Conservation (phyloP, 2,113 vertebrate species). For the Tichodroma muraria region DNA sequence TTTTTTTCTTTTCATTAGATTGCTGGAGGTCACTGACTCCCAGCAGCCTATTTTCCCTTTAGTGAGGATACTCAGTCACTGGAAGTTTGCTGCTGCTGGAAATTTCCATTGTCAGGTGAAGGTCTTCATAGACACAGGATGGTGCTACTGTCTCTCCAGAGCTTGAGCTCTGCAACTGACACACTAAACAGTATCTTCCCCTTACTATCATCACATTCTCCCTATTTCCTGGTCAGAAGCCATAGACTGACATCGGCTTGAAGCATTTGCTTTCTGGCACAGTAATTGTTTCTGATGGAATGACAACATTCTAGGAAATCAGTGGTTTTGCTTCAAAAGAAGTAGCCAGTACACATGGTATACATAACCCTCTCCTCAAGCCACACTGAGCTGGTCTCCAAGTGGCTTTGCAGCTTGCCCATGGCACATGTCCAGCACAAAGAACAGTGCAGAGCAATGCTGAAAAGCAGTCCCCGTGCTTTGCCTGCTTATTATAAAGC, state of each 20-base stretch:
- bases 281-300: background rate
- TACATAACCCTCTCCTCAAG: background rate
- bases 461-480: background rate
- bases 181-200: background rate
- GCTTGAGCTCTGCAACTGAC: background rate
- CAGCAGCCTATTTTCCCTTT: background rate
- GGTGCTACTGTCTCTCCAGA: background rate
- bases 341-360: background rate
- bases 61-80: background rate
- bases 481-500: background rate
- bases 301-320: background rate
- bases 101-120: background rate
- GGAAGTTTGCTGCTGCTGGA: background rate
- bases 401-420: background rate
- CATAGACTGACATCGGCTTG: background rate
- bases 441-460: background rate
- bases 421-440: background rate
- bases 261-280: background rate
- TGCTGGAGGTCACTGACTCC: background rate
- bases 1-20: background rate
- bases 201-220: background rate
- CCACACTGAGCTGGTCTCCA: background rate
- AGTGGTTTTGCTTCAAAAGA: background rate
- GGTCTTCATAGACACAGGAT: background rate
- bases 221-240: background rate